A percentile compares a stretch with the other conserved stretches of the same genome.
These are phyloP conservation scores for Ephialtes manifestator DNA, from an alignment of 2,888 invertebrate species.

Conservation along the genomic window DNA sequence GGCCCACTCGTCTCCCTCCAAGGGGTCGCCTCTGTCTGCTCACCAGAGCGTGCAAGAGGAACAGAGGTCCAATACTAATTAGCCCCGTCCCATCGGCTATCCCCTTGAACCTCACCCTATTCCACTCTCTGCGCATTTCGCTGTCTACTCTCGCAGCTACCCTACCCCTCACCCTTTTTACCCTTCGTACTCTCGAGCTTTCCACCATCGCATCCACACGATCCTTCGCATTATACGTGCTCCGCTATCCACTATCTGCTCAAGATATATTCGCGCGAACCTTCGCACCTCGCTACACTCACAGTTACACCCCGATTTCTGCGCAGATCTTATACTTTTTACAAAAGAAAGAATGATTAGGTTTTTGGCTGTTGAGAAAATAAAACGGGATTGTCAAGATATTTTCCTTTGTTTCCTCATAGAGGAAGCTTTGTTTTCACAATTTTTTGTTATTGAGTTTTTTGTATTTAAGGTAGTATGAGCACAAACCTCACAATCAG, in stretches of 20 bases:
- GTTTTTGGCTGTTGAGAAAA: background rate
- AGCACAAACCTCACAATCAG: too few species aligned
- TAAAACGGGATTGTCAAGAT: background rate
- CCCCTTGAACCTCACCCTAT: constrained; percentile 50
- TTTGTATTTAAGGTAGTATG: too few species aligned
- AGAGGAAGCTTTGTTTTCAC: too few species aligned
- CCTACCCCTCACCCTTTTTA: background rate
- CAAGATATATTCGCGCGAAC: constrained; percentile 46
- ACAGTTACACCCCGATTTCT: constrained; percentile 17
- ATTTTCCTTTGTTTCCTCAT: background rate
- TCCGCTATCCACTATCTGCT: constrained; percentile 17
- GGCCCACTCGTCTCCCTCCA: constrained; percentile 45
- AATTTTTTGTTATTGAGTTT: too few species aligned
- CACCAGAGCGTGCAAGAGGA: constrained; percentile 62
- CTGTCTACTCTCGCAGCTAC: constrained; percentile 61
- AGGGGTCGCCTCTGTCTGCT: constrained; percentile 42
- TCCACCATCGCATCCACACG: constrained; percentile 15
- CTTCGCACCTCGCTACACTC: constrained; percentile 49
- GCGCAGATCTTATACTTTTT: background rate
- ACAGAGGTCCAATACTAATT: constrained; percentile 80
- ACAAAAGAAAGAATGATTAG: background rate
- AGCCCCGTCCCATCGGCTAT: constrained; percentile 73
- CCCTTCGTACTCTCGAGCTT: constrained; percentile 49
- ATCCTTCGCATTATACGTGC: background rate
- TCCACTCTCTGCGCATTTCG: constrained; percentile 52